Evolutionary conservation across 2,113 vertebrate species (phyloP).

Genomic region (Zapus hudsonius): DNA sequence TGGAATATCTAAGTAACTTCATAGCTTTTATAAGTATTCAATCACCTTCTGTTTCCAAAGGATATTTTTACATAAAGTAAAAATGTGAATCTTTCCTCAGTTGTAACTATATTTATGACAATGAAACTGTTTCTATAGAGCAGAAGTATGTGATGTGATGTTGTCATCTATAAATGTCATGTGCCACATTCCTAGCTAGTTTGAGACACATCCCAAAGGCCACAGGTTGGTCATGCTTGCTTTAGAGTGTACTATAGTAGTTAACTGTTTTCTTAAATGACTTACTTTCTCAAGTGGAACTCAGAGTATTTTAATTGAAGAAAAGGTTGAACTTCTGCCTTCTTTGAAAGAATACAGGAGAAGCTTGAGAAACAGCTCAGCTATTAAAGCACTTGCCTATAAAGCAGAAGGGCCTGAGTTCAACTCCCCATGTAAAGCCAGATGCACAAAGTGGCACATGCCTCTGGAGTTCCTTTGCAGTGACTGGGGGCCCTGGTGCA

Average conservation of each 20-base stretch:
- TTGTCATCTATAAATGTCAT: too few species aligned
- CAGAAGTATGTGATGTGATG: too few species aligned
- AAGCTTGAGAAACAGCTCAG: too few species aligned
- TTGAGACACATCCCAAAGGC: too few species aligned
- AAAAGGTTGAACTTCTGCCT: neutral
- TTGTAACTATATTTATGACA: conserved; percentile 29
- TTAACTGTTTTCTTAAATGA: conserved; percentile 22
- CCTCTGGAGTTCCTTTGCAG: too few species aligned
- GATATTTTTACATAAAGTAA: neutral
- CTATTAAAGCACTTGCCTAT: too few species aligned
- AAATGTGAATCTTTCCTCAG: conserved; percentile 25
- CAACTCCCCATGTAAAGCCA: too few species aligned
- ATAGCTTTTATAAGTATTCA: conserved; percentile 25
- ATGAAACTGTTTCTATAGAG: conserved; percentile 4
- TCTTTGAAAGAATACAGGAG: neutral
- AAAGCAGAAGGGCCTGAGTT: too few species aligned
- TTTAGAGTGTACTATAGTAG: neutral
- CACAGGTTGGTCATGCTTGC: too few species aligned
- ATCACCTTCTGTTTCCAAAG: conserved; percentile 28
- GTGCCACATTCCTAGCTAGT: too few species aligned
- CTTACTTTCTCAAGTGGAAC: conserved; percentile 41
- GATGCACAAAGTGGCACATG: too few species aligned
- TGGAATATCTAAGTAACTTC: neutral
- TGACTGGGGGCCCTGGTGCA: too few species aligned
- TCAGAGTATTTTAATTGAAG: conserved; percentile 40